phyloP scores from a whole-genome alignment of 1,140 invertebrate genomes.

The Sinonovacula constricta region DNA sequence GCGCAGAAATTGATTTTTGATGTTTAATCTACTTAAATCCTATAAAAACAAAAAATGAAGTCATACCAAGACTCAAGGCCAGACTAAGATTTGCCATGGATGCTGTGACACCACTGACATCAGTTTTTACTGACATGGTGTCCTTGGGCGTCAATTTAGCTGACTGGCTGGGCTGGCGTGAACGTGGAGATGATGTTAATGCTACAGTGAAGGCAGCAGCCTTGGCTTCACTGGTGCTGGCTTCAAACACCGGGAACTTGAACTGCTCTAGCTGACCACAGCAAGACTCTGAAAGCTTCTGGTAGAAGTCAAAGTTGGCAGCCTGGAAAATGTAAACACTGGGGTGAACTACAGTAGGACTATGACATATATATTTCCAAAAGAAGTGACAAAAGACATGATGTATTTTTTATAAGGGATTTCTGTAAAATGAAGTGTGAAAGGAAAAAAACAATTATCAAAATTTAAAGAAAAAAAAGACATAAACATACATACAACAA shows the following conservation, averaged over 20 bases:
- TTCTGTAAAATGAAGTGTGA: too few relatives aligned
- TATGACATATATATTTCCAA: too few relatives aligned
- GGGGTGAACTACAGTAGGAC: too few relatives aligned
- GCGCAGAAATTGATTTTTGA: too few relatives aligned
- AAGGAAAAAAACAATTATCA: too few relatives aligned
- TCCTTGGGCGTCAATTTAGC: slow-evolving; percentile 22
- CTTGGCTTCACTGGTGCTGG: slow-evolving; percentile 85
- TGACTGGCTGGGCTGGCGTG: neutral
- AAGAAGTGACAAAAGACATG: too few relatives aligned
- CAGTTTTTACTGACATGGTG: slow-evolving; percentile 38
- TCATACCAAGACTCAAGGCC: slow-evolving; percentile 74
- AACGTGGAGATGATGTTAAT: neutral
- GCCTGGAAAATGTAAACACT: too few relatives aligned
- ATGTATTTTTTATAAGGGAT: too few relatives aligned
- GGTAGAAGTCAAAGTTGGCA: slow-evolving; percentile 94
- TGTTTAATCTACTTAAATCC: too few relatives aligned
- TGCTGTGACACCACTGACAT: slow-evolving; percentile 46
- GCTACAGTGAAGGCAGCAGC: slow-evolving; percentile 50
- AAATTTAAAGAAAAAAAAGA: too few relatives aligned
- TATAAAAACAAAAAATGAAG: too few relatives aligned
- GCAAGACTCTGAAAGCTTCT: slow-evolving; percentile 87
- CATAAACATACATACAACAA: too few relatives aligned
- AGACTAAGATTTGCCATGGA: slow-evolving; percentile 72
- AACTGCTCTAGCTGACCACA: slow-evolving; percentile 85
- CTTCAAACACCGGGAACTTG: slow-evolving; percentile 91